A percentile compares a stretch with the other conserved stretches of the same genome.
phyloP scores from a whole-genome alignment of 2,113 vertebrate species.

The Bufo bufo region DNA sequence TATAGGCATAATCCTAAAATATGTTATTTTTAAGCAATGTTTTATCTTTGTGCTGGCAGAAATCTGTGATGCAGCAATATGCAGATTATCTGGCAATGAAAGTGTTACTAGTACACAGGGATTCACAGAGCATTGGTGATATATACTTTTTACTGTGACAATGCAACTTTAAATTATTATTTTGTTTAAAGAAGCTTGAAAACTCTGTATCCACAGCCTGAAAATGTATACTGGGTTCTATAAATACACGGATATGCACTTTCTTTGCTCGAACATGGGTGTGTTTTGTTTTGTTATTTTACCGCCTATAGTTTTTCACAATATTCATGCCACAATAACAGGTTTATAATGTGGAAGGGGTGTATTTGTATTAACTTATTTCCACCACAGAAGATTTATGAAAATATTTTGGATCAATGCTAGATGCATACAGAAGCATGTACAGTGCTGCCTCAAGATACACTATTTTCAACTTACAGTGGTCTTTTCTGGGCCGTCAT shows the following conservation, averaged over 20 bases:
- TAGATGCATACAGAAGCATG: background rate
- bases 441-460: too few relatives aligned
- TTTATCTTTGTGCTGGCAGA: conserved; percentile 24
- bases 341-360: too few relatives aligned
- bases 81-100: conserved; percentile 23
- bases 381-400: background rate
- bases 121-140: conserved; percentile 31
- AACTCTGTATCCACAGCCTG: conserved; percentile 42
- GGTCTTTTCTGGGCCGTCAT: too few relatives aligned
- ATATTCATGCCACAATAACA: background rate
- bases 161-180: conserved; percentile 46
- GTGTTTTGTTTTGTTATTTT: background rate
- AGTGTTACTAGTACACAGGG: conserved; percentile 25
- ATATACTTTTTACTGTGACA: conserved; percentile 20
- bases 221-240: conserved; percentile 52
- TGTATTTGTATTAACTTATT: too few relatives aligned
- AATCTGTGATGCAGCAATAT: conserved; percentile 6
- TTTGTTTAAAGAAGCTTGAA: conserved; percentile 34
- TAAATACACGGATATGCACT: conserved; percentile 56
- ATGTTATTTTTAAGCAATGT: conserved; percentile 35
- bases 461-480: too few relatives aligned
- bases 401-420: background rate
- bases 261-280: conserved; percentile 34
- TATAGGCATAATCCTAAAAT: background rate
- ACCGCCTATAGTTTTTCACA: background rate